These are phyloP conservation scores for Morelia viridis DNA, from an alignment of 2,797 vertebrate species.

Conservation along the genomic window DNA sequence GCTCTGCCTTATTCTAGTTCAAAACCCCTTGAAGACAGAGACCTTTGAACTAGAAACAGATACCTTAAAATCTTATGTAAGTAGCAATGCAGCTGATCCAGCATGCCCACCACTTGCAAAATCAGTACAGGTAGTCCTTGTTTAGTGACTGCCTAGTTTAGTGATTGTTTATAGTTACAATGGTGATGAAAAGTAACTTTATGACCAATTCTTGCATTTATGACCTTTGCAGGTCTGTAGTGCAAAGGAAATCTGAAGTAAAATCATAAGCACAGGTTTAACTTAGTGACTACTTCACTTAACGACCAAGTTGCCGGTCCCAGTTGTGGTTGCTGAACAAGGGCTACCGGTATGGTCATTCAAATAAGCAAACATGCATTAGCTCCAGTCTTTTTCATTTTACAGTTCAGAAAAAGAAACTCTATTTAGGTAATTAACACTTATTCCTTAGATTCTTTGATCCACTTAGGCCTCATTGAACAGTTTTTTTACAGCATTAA, in stretches of 20 bases:
- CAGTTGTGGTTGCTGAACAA: neutral
- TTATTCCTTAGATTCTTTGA: slow-evolving; percentile 1
- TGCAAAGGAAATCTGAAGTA: neutral
- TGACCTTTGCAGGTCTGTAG: neutral
- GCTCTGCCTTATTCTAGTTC: too few relatives aligned
- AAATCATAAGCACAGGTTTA: neutral
- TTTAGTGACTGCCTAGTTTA: neutral
- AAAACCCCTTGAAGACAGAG: neutral
- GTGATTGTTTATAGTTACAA: neutral
- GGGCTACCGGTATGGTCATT: neutral
- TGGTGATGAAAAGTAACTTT: neutral
- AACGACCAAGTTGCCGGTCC: neutral
- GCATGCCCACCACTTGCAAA: neutral
- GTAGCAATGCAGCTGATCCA: neutral
- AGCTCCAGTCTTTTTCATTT: neutral
- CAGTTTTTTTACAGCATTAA: slow-evolving; percentile 11
- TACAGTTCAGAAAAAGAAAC: slow-evolving; percentile 41
- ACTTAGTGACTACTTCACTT: neutral
- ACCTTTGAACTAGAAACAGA: neutral
- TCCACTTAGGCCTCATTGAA: neutral
- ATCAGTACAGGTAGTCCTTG: neutral
- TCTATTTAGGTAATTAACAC: neutral
- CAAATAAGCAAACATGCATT: neutral
- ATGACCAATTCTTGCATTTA: neutral
- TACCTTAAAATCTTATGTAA: neutral